Percentiles rank a stretch among this genome's conserved stretches.
Evolutionary conservation across 1,140 invertebrate genomes (phyloP).

Genomic region (Hesperophylax magnus): DNA sequence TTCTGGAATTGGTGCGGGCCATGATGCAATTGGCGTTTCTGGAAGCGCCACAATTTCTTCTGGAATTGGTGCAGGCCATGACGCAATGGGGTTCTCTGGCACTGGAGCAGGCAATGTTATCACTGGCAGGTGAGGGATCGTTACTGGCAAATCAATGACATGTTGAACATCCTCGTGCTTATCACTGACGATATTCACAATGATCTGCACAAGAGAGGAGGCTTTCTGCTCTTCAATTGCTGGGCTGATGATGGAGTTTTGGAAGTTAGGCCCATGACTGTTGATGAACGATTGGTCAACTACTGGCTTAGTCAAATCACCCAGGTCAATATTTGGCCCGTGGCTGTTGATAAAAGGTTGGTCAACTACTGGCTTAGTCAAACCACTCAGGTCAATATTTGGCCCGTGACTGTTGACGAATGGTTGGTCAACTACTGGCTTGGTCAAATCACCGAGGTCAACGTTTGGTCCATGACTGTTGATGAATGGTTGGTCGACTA

Average conservation of each 20-base stretch:
- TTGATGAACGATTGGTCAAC: not conserved
- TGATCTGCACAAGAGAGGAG: slow-evolving; percentile 17
- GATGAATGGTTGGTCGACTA: not conserved
- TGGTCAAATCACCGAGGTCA: not conserved
- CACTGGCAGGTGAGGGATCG: no score
- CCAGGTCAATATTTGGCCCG: not conserved
- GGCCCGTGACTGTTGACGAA: not conserved
- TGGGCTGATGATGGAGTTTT: not conserved
- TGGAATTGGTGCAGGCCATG: no score
- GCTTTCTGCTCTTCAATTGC: not conserved
- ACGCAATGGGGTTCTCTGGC: no score
- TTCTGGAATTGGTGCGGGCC: no score
- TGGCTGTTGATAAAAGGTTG: not conserved
- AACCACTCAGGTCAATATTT: not conserved
- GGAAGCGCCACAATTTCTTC: no score
- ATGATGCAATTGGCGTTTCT: no score
- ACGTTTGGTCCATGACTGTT: not conserved
- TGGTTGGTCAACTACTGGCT: not conserved
- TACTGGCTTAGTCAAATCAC: not conserved
- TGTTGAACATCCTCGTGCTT: not conserved
- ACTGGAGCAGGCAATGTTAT: no score
- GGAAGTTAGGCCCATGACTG: not conserved
- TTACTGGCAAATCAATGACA: not conserved
- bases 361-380: no score
- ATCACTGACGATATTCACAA: slow-evolving; percentile 21